Conservation (phyloP, 2,797 vertebrate species). For the Ctenopoma multispine region DNA sequence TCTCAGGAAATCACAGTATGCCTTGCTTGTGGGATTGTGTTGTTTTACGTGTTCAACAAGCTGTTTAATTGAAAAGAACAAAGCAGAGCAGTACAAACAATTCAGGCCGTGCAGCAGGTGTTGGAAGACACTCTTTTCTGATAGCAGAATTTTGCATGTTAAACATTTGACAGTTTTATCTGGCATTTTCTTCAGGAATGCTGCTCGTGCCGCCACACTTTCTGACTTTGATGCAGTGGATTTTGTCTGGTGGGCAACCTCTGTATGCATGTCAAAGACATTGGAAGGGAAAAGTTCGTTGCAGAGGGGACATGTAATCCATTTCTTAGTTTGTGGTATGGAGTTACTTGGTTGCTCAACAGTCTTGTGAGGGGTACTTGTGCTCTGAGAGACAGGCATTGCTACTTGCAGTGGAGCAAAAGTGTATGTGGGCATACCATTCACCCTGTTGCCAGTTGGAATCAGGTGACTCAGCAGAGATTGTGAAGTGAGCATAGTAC, state of each 20-base stretch:
- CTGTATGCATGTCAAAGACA: constrained; percentile 94
- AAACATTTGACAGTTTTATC: constrained; percentile 93
- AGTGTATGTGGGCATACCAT: constrained; percentile 95
- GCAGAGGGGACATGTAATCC: constrained; percentile 96
- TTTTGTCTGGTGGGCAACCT: constrained; percentile 90
- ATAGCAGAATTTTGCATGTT: constrained; percentile 89
- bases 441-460: constrained; percentile 94
- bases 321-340: constrained; percentile 90
- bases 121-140: constrained; percentile 91
- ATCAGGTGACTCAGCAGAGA: constrained; percentile 93
- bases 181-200: constrained; percentile 93
- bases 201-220: constrained; percentile 90
- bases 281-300: constrained; percentile 96
- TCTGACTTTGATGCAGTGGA: constrained; percentile 74
- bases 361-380: constrained; percentile 79
- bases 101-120: constrained; percentile 94
- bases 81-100: constrained; percentile 92
- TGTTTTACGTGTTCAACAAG: constrained; percentile 90
- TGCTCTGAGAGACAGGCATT: constrained; percentile 83
- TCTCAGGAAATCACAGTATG: constrained; percentile 90
- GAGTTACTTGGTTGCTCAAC: constrained; percentile 73
- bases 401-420: constrained; percentile 91
- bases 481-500: constrained; percentile 90
- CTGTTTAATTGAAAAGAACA: constrained; percentile 92
- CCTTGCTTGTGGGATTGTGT: constrained; percentile 88